Conservation (phyloP, 2,888 invertebrate species). For the Parelbella ahira region DNA sequence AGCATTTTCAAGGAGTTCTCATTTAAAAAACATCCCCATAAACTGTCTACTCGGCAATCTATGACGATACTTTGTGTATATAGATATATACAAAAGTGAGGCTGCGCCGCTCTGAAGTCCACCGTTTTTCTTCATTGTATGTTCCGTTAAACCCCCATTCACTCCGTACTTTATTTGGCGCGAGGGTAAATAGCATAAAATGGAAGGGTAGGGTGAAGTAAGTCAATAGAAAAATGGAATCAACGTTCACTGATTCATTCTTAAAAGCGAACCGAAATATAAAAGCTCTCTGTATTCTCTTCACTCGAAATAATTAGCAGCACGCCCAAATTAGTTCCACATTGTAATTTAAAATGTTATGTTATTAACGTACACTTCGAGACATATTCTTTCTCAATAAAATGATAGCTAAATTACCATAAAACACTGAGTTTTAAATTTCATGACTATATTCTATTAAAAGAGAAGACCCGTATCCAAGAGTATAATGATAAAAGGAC, state of each 20-base stretch:
- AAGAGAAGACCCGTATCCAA: too few species aligned
- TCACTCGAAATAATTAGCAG: constrained; percentile 19
- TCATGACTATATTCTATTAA: too few species aligned
- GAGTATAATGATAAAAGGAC: too few species aligned
- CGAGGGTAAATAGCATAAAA: constrained; percentile 26
- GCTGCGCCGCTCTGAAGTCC: constrained; percentile 6
- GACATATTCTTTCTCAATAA: too few species aligned
- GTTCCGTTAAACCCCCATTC: constrained; percentile 24
- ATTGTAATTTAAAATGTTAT: constrained; percentile 15
- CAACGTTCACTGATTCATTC: constrained; percentile 23
- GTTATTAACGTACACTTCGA: too few species aligned
- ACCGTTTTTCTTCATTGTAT: constrained; percentile 21
- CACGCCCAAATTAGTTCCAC: constrained; percentile 1
- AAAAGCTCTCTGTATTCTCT: constrained; percentile 16
- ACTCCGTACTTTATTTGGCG: constrained; percentile 24
- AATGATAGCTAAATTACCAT: too few species aligned
- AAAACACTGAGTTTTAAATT: too few species aligned
- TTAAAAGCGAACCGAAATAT: constrained; percentile 23
- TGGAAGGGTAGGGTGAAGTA: constrained; percentile 23
- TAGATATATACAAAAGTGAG: too few species aligned
- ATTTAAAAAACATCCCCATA: background rate
- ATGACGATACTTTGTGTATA: too few species aligned
- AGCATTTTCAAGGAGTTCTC: too few species aligned
- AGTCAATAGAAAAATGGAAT: constrained; percentile 25
- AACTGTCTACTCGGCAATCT: constrained; percentile 5